Base-by-base conservation (phyloP, 2,797 vertebrate species). In the Chaunax sp. region DNA sequence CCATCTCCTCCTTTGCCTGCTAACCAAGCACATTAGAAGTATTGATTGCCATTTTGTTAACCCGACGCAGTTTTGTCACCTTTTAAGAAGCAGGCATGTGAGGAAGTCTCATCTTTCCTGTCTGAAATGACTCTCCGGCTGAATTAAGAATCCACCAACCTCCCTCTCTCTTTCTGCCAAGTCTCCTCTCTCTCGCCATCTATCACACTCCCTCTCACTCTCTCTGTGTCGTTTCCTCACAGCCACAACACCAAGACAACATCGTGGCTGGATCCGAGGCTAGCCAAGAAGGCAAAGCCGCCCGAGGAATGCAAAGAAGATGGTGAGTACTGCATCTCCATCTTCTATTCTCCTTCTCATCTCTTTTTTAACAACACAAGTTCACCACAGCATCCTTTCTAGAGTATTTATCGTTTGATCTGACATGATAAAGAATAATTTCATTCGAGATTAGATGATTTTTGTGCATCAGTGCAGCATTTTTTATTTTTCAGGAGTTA, bases 191-290 rank as follows among this genome's bases (percentile, higher is more conserved):
- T 77, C 73, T 83, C 74, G 2, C 76, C 68, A 78, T 89, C 81
- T 72, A 77, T 86, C 79, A 82, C 82, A 58, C 82, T 85, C 81
- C 81, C 80, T 87, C 87, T 86, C 87, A 76, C 79, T 84, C 62
- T 89, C 92, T 52, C 80, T 78, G 65, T 81, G 71, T 78, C 70
- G 69, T 95, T 93, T 93, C 94, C 94, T 93, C 94, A 93, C 95
- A 98, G 97, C 94, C 97, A 99, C 95, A 99, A 99, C 95, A 98
- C 96, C 93, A 99, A 99, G 96, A 99, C 98, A 83, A 99, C 97
- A 87, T 99, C 98, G 93, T 99, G 97, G 98, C 94, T 99, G 93
- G 97, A 99, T 95, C 97, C 97, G 76, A 95, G 97, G 90, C 95
- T 98, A 84, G 97, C 97, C 89, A 99, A 98, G 95, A 99, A 98